phyloP scores from a whole-genome alignment of 2,113 vertebrate genomes.

The Trematocara stigmaticum region DNA sequence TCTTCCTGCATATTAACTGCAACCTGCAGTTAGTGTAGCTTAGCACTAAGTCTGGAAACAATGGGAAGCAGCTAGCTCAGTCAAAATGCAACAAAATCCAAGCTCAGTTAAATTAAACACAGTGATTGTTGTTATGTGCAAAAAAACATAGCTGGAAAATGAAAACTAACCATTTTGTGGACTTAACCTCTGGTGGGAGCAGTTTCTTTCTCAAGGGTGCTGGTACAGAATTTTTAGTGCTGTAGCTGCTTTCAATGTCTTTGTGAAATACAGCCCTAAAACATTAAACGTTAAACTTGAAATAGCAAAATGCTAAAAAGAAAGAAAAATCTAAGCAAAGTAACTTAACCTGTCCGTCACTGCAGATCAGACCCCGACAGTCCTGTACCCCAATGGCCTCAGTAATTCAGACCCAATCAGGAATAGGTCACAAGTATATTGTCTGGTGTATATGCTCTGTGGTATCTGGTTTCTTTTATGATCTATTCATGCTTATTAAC shows the following conservation, averaged over 20 bases:
- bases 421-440: background rate
- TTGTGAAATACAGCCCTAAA: background rate
- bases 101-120: background rate
- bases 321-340: background rate
- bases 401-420: background rate
- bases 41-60: background rate
- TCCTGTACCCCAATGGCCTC: background rate
- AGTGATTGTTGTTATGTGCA: background rate
- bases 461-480: background rate
- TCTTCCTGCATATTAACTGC: background rate
- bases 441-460: background rate
- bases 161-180: background rate
- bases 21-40: background rate
- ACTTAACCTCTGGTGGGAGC: background rate
- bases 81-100: background rate
- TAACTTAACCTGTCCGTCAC: background rate
- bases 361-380: background rate
- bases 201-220: background rate
- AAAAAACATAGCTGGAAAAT: background rate
- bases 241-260: background rate
- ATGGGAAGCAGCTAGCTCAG: background rate
- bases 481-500: background rate
- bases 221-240: background rate
- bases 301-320: background rate
- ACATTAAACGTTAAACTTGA: background rate